A percentile compares a stretch with the other conserved stretches of the same genome.
phyloP scores from a whole-genome alignment of 1,140 invertebrate genomes.

The Sminthurinus signatus region DNA sequence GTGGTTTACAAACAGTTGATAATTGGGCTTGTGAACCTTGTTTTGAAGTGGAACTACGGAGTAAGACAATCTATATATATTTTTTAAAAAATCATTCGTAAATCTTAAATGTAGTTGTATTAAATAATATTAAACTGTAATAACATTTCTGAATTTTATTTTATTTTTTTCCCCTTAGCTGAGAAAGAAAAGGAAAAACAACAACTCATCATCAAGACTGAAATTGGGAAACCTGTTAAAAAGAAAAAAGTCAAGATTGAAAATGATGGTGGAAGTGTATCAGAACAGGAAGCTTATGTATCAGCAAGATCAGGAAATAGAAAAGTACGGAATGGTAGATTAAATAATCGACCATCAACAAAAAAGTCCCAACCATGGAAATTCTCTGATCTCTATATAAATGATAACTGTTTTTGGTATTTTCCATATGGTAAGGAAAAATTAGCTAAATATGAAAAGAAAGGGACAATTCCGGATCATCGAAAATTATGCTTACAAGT shows the following conservation, averaged over 20 bases:
- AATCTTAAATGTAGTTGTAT: no score
- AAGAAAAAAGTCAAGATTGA: background rate
- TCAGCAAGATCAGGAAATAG: slow-evolving; percentile 10
- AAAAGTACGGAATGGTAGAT: background rate
- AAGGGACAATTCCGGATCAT: slow-evolving; percentile 16
- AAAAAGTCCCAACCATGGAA: slow-evolving; percentile 3
- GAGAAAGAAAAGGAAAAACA: slow-evolving; percentile 14
- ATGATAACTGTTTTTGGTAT: slow-evolving; percentile 1
- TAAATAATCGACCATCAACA: background rate
- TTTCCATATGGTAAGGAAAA: slow-evolving; percentile 22
- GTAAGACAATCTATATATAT: no score
- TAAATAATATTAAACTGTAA: no score
- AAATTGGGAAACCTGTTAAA: background rate
- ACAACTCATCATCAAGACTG: background rate
- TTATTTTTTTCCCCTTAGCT: no score
- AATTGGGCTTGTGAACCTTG: slow-evolving; percentile 30
- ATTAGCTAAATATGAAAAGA: background rate
- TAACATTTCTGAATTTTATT: no score
- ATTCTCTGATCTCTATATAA: slow-evolving; percentile 12
- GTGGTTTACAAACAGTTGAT: slow-evolving; percentile 44
- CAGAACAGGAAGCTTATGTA: slow-evolving; percentile 9
- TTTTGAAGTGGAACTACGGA: slow-evolving; percentile 12
- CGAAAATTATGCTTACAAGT: slow-evolving; percentile 10
- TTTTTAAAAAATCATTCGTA: no score
- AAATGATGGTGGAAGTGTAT: background rate